Percentiles rank a stretch among this genome's conserved stretches.
Evolutionary conservation across 2,113 vertebrate species (phyloP).

Genomic region (Ovibos moschatus): DNA sequence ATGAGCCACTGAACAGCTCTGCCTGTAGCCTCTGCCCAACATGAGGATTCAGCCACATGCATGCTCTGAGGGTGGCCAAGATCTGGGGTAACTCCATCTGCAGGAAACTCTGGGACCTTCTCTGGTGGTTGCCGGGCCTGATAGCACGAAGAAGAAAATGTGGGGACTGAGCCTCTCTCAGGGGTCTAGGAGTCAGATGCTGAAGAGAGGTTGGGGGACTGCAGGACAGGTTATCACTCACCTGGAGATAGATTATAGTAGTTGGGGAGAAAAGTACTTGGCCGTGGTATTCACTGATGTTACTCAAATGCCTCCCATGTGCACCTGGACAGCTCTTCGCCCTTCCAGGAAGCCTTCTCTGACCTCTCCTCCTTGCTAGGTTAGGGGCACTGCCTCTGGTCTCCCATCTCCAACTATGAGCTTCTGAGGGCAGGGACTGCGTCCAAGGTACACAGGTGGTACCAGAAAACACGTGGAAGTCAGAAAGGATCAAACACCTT

Average conservation of each 20-base stretch:
- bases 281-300: neutral
- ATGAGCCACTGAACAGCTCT: slow-evolving; percentile 52
- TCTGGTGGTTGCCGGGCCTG: neutral
- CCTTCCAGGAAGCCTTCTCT: neutral
- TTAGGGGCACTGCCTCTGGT: neutral
- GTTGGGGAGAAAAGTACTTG: neutral
- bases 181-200: neutral
- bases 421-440: neutral
- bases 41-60: neutral
- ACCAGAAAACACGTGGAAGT: neutral
- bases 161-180: neutral
- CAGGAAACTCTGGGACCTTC: neutral
- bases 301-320: neutral
- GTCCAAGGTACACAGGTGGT: neutral
- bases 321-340: neutral
- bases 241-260: neutral
- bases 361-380: neutral
- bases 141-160: slow-evolving; percentile 11
- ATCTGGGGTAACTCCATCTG: neutral
- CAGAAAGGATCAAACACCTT: neutral
- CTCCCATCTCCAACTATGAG: neutral
- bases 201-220: neutral
- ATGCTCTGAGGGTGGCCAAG: neutral
- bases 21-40: neutral
- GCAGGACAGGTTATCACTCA: neutral